These are phyloP conservation scores for Malurus melanocephalus DNA, from an alignment of 2,113 vertebrate species.

Conservation along the genomic window DNA sequence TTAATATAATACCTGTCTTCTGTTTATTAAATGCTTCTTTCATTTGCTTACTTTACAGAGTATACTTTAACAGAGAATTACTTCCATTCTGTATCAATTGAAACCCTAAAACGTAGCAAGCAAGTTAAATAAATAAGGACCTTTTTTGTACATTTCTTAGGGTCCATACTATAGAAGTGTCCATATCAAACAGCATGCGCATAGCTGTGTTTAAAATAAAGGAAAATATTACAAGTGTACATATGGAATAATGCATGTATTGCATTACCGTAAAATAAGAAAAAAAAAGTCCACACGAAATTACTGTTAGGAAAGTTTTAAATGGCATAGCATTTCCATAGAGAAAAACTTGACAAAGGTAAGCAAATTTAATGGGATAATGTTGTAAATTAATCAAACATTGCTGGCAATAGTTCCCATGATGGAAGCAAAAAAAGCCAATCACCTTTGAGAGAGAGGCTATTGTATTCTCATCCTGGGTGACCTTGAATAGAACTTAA, in stretches of 20 bases:
- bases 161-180: background rate
- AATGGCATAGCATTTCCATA: background rate
- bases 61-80: background rate
- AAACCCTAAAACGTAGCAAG: background rate
- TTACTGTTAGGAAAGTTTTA: background rate
- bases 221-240: background rate
- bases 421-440: background rate
- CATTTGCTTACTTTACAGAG: background rate
- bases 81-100: background rate
- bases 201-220: background rate
- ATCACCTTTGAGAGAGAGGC: background rate
- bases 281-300: fast-evolving
- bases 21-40: background rate
- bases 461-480: background rate
- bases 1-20: background rate
- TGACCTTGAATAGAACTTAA: background rate
- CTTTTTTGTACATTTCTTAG: background rate
- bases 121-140: background rate
- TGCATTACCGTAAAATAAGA: background rate
- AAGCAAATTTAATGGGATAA: background rate
- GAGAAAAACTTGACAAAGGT: background rate
- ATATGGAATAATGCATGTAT: background rate
- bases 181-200: background rate
- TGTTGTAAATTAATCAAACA: background rate
- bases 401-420: background rate